Evolutionary conservation across 2,888 invertebrate genomes (phyloP).

Genomic region (Cyclophora punctaria): DNA sequence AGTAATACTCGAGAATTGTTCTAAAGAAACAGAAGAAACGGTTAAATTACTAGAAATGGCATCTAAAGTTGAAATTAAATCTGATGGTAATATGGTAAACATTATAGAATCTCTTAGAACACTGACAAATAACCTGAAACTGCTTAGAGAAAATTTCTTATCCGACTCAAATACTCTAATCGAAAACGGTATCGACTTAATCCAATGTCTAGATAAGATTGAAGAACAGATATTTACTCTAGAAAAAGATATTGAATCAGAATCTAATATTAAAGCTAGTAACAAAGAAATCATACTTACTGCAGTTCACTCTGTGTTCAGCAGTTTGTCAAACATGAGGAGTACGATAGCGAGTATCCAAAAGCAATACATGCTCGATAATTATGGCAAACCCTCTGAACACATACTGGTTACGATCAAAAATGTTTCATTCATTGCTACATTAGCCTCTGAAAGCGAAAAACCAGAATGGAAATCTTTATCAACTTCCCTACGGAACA

Average conservation of each 20-base stretch:
- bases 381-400: slow-evolving; percentile 60
- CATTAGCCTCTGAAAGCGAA: slow-evolving; percentile 16
- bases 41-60: slow-evolving; percentile 60
- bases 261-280: slow-evolving; percentile 27
- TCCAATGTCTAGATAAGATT: slow-evolving; percentile 51
- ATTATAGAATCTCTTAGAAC: slow-evolving; percentile 33
- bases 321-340: slow-evolving; percentile 70
- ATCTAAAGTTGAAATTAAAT: slow-evolving; percentile 41
- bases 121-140: slow-evolving; percentile 43
- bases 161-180: slow-evolving; percentile 47
- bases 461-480: slow-evolving; percentile 37
- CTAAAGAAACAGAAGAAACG: slow-evolving; percentile 38
- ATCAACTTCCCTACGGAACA: slow-evolving; percentile 47
- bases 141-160: slow-evolving; percentile 38
- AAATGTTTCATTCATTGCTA: slow-evolving; percentile 30
- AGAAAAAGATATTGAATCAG: slow-evolving; percentile 45
- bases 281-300: slow-evolving; percentile 53
- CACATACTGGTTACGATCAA: slow-evolving; percentile 47
- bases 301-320: slow-evolving; percentile 67
- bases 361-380: slow-evolving; percentile 59
- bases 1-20: slow-evolving; percentile 38
- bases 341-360: slow-evolving; percentile 64
- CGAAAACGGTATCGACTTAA: slow-evolving; percentile 55
- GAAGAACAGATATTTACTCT: slow-evolving; percentile 60
- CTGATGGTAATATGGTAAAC: slow-evolving; percentile 24